Evolutionary conservation across 2,888 invertebrate genomes (phyloP), one percentile per base, ranked within the genome.

Genomic region (Myathropa florea): DNA sequence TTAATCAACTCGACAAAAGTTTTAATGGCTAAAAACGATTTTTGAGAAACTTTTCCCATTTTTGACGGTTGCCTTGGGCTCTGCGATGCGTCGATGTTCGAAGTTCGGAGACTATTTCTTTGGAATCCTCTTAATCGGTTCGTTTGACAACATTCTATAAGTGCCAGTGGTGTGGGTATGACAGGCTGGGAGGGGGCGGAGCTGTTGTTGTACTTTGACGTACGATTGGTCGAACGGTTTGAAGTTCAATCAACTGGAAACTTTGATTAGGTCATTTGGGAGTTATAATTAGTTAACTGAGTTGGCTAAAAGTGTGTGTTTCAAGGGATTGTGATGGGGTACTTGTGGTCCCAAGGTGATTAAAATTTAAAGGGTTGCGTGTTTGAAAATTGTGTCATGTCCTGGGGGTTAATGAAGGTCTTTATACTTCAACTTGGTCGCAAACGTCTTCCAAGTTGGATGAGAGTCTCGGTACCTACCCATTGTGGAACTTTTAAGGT

Each of bases 1-100:
- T 65, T 39, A 26, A 28, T 65, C 39, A 57, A 65, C 10, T 30
- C 33, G 18, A 57, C 64, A 53, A 46, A 75, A 65, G 4, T 75
- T 75, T 75, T 39, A 65, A 75, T 65, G 57, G 63, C 59, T 59
- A 59, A 39, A 75, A 75, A 75, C 65, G 65, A 59, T 75, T 65
- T 75, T 59, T 7, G 39, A 10, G 28, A 59, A 75, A 75, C 24
- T 75, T 65, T 75, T 65, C 6, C 57, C 57, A 57, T 57, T 57
- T 46, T 57, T 57, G 57, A 57, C 24, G 24, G 23, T 24, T 57
- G 21, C 57, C 46, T 46, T 6, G 46, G 46, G 57, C 6, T 57
- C 23, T 12, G n/a, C n/a, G 57, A 12, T 3, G 57, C 21, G 21
- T 53, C 21, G n/a, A 7, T n/a, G n/a, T 18, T 53, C 53, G 53